Base-by-base conservation (phyloP, 2,888 invertebrate species). In the Eutolmus rufibarbis region DNA sequence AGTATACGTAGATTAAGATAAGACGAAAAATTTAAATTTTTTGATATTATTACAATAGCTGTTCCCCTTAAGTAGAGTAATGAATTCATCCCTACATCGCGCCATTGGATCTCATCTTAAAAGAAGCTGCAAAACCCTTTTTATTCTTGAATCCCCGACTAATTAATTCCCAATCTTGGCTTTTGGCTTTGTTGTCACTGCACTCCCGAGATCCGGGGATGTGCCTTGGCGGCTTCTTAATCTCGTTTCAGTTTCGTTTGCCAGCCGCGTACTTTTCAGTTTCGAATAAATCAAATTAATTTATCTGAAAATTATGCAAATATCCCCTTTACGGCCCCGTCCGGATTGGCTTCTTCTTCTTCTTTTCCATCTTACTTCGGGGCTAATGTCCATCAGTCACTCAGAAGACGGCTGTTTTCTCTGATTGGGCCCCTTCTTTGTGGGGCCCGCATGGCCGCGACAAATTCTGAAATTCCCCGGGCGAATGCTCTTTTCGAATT, bases 241-340 rank as follows among this genome's bases (percentile, higher is more conserved):
- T 66, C 66, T 66, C 66, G 23, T 85, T 85, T 28, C 66, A 28
- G 66, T 66, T 34, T 66, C 66, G 12, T 66, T 28, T 4, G 14
- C 23, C 12, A 28, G 66, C 12, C 66, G 40, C 66, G 40, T 85
- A 74, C 74, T 85, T 28, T 46, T 37, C 46, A 74, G n/a, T 85
- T 85, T 46, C 74, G 14, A 31, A 85, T 85, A 85, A 85, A 85
- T 85, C 85, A 85, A 85, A 85, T 85, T 85, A 74, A 85, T 85
- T 85, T 85, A 85, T 85, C 28, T 74, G 46, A 85, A 85, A 74
- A 85, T 85, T 85, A 85, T 85, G 85, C 74, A 74, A 85, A 85
- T 85, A 74, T 31, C 85, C 40, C 23, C 85, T 66, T 85, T 85
- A 85, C 82, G 19, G 66, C 57, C 82, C 57, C 37, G n/a, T 66